Conservation (phyloP, 1,140 invertebrate species). For the Leptinotarsa defecta region DNA sequence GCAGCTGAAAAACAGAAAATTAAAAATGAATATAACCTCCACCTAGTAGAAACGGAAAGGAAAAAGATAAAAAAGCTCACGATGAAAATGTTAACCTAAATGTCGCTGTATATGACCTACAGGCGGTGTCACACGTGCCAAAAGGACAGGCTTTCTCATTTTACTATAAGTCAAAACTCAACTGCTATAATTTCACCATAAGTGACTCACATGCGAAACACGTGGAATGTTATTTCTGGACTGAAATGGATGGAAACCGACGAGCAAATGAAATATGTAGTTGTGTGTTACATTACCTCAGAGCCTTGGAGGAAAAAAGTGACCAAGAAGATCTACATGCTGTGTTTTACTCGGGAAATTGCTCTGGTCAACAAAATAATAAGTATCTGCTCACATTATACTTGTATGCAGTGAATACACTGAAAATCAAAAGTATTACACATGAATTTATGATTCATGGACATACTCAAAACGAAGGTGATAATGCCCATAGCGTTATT, state of each 20-base stretch:
- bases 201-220: constrained; percentile 44
- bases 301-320: constrained; percentile 16
- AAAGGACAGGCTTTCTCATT: too few species aligned
- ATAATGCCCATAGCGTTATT: constrained; percentile 46
- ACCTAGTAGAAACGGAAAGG: constrained; percentile 51
- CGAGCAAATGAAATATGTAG: constrained; percentile 57
- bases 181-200: constrained; percentile 51
- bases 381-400: constrained; percentile 52
- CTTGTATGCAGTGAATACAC: constrained; percentile 45
- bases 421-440: constrained; percentile 45
- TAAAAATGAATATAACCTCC: constrained; percentile 44
- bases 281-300: constrained; percentile 14
- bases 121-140: too few species aligned
- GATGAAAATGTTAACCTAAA: constrained; percentile 46
- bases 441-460: constrained; percentile 51
- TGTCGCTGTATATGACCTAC: too few species aligned
- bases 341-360: constrained; percentile 53
- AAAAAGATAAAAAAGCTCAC: too few species aligned
- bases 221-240: constrained; percentile 54
- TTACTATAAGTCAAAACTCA: constrained; percentile 49
- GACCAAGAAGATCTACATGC: constrained; percentile 42
- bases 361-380: constrained; percentile 57
- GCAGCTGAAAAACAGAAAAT: constrained; percentile 40
- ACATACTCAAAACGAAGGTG: constrained; percentile 51
- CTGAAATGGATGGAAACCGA: constrained; percentile 55